Evolutionary conservation across 2,797 vertebrate species (phyloP).

Genomic region (Sparus aurata): DNA sequence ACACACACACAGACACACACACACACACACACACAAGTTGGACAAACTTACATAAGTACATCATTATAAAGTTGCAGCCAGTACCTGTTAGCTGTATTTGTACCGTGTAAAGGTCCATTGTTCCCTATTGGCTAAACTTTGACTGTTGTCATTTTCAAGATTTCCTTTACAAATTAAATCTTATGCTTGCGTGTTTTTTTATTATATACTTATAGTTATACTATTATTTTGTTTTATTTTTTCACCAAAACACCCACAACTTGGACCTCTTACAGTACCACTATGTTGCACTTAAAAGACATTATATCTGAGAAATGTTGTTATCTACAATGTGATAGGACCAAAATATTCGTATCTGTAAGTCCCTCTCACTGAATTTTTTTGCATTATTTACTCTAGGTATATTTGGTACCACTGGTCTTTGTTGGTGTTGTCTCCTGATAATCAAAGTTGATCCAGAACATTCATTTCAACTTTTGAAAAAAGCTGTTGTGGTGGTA

Average conservation of each 20-base stretch:
- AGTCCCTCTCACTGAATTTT: too few relatives aligned
- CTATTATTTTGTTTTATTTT: too few relatives aligned
- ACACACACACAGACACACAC: constrained; percentile 8
- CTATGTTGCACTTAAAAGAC: neutral
- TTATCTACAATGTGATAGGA: too few relatives aligned
- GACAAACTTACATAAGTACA: constrained; percentile 41
- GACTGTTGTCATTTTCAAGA: neutral
- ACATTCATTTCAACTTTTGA: too few relatives aligned
- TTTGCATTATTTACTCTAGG: too few relatives aligned
- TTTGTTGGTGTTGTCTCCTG: too few relatives aligned
- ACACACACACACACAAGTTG: constrained; percentile 28
- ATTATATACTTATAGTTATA: too few relatives aligned
- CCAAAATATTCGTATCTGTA: too few relatives aligned
- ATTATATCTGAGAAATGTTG: too few relatives aligned
- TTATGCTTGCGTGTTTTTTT: neutral
- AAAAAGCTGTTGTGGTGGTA: too few relatives aligned
- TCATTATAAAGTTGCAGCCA: constrained; percentile 18
- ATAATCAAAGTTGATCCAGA: too few relatives aligned
- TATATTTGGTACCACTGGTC: too few relatives aligned
- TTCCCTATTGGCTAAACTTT: neutral
- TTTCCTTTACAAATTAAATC: neutral
- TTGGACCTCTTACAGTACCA: neutral
- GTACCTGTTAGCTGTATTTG: constrained; percentile 14
- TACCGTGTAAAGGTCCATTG: neutral
- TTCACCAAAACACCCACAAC: neutral